phyloP scores from a whole-genome alignment of 2,888 invertebrate genomes.

The Tachina lurida region DNA sequence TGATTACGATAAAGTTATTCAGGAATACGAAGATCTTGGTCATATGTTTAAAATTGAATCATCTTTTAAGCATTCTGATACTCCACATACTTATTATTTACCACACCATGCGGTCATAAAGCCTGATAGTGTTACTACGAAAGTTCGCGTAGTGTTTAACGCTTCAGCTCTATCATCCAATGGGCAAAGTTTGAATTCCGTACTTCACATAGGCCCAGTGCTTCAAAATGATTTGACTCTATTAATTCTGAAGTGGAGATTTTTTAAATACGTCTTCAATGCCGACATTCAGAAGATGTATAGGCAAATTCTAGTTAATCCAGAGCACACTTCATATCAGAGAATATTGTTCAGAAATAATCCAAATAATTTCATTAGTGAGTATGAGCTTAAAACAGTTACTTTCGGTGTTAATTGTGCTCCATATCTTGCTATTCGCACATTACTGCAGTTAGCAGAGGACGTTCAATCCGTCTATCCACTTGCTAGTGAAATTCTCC shows the following conservation, averaged over 20 bases:
- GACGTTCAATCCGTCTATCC: conserved; percentile 51
- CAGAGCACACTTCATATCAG: conserved; percentile 13
- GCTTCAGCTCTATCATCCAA: conserved; percentile 61
- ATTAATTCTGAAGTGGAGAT: conserved; percentile 59
- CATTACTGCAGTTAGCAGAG: conserved; percentile 61
- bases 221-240: conserved; percentile 62
- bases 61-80: neutral
- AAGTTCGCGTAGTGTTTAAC: conserved; percentile 63
- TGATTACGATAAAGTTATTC: conserved; percentile 24
- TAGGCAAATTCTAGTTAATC: conserved; percentile 42
- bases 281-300: conserved; percentile 69
- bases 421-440: no score
- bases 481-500: conserved; percentile 50
- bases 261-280: conserved; percentile 51
- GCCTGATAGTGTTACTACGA: conserved; percentile 39
- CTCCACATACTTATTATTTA: conserved; percentile 4
- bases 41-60: conserved; percentile 4
- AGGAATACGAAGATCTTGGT: conserved; percentile 4
- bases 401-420: no score
- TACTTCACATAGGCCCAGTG: conserved; percentile 56
- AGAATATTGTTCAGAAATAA: no score
- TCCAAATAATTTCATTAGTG: no score
- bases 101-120: conserved; percentile 51
- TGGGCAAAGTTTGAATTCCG: conserved; percentile 64
- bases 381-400: no score